Base-by-base conservation (phyloP, 2,888 invertebrate genomes). In the Drosophila stalkeri region DNA sequence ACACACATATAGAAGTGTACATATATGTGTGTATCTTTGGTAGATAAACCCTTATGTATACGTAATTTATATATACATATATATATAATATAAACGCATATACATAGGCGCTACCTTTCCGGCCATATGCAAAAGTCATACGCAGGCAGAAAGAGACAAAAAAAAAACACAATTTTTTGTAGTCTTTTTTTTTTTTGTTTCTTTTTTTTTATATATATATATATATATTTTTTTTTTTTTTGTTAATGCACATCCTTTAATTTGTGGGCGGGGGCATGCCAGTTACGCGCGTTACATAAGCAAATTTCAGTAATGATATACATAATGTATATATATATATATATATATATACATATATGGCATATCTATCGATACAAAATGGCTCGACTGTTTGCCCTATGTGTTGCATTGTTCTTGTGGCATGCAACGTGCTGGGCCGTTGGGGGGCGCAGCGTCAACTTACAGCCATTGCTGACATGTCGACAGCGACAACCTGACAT, bases 31-130 rank as follows among this genome's bases (percentile, higher is more conserved):
- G 63, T 72, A 59, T 71, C 69, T 79, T 60, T 80, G 71, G 77
- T 74, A 85, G 83, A 86, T 86, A 85, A 85, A 72, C 75, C 75
- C 77, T 86, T 89, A 86, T 88, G 75, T 86, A 81, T 67, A 72
- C 75, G 63, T 68, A 60, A 74, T 85, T 79, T 74, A 64, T 66
- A 68, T 65, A 47, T 60, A 65, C 39, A 72, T 63, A 64, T 60
- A 56, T 49, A 56, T 51, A 56, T 27, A 27, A 1, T 6, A 27
- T 27, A 59, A 64, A 44, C 65, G 64, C 55, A 41, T 41, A 52
- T 49, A 71, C 46, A 82, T 66, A 69, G 60, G 54, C 55, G 39
- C 59, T 75, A 81, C 82, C 81, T 82, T 66, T 72, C 39, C 69
- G 57, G 62, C 55, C 69, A 81, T 73, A 63, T 55, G 49, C 49